Evolutionary conservation across 1,140 invertebrate species (phyloP), one percentile per base, ranked within the genome.

Genomic region (Bradysia coprophila): DNA sequence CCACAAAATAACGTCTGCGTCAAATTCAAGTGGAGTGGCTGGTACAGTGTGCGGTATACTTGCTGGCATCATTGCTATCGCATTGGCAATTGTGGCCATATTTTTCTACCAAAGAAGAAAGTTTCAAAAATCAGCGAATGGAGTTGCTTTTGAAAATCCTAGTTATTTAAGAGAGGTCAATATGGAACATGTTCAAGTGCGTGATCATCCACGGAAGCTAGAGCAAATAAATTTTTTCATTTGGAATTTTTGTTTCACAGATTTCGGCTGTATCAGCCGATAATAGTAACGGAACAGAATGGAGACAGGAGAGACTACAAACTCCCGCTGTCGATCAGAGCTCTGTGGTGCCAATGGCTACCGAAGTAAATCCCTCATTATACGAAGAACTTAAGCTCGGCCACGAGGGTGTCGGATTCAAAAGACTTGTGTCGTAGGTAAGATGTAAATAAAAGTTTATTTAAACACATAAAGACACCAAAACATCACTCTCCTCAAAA

Each of bases 71-170:
- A 62, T 79, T n/a, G 71, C 78, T 6, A 70, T 69, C 9, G 66
- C 70, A 2, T 58, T 77, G 41, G 64, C 79, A 21, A 63, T 68
- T 10, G 75, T 68, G 18, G 71, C 68, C 31, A 68, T 76, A 43
- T 70, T 78, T 55, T 75, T 80, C 50, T 67, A 79, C 47, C 67
- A 76, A 42, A 72, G 71, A 23, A 71, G 67, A 51, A 73, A 71
- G 39, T 59, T 69, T 52, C 64, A 72, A 45, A 58, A 63, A 28
- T 58, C 65, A 6, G 51, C 45, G 18, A 57, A 54, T 34, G 79
- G 78, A 18, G 79, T 86, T 38, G 81, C 81, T 3, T 88, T 88
- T 56, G 82, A 85, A 56, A 88, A 88, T 64, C 82, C 82, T 1
- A 83, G 79, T 50, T 88, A 87, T 57, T 68, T 84, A 41, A 67